Evolutionary conservation across 1,140 invertebrate genomes (phyloP).

Genomic region (Drosophila jambulina): DNA sequence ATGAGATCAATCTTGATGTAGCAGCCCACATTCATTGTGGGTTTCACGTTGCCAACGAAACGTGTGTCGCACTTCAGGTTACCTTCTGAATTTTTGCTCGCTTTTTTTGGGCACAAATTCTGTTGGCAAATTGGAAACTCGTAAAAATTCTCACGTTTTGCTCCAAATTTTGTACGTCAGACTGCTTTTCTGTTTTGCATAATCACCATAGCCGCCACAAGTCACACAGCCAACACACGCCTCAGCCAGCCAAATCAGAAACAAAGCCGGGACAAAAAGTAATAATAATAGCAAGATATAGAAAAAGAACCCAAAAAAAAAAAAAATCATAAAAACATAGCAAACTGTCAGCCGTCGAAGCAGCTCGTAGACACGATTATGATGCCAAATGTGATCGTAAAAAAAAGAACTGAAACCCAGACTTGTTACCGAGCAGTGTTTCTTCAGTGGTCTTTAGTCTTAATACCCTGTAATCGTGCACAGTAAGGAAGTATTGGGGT

Average conservation of each 20-base stretch:
- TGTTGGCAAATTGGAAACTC: constrained; percentile 75
- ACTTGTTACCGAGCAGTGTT: constrained; percentile 56
- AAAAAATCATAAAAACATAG: constrained; percentile 43
- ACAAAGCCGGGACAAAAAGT: constrained; percentile 1
- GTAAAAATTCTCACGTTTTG: constrained; percentile 77
- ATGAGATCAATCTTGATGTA: neutral
- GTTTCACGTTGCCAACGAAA: constrained; percentile 21
- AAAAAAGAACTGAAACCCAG: constrained; percentile 39
- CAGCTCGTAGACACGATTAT: constrained; percentile 56
- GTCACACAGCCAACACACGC: constrained; percentile 25
- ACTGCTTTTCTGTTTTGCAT: constrained; percentile 51
- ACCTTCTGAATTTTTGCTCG: neutral
- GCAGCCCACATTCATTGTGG: constrained; percentile 7
- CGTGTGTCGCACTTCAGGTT: constrained; percentile 53
- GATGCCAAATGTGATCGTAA: constrained; percentile 66
- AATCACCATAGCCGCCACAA: constrained; percentile 50
- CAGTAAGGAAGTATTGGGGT: neutral
- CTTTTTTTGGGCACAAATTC: constrained; percentile 29
- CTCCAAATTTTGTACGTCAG: constrained; percentile 66
- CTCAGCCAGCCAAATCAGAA: constrained; percentile 15
- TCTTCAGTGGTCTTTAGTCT: constrained; percentile 6
- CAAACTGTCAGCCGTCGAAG: constrained; percentile 63
- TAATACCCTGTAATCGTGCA: neutral
- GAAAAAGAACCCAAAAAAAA: constrained; percentile 25
- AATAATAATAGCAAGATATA: neutral